Base-by-base conservation (phyloP, 1,140 invertebrate genomes). In the Arion vulgaris region DNA sequence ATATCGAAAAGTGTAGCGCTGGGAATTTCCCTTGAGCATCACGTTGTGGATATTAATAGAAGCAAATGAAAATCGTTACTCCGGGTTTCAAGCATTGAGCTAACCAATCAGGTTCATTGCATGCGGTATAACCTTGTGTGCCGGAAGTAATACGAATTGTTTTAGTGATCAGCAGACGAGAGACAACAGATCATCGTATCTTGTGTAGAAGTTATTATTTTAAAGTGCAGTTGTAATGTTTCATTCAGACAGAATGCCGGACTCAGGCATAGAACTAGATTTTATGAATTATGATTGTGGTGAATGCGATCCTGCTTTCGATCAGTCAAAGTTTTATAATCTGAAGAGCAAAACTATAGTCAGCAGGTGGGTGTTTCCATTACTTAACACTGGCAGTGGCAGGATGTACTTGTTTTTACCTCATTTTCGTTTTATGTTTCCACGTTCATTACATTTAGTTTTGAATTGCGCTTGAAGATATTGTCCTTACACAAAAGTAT, bases 281-380 rank as follows among this genome's bases (percentile, higher is more conserved):
- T 38, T 81, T 57, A 73, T 74, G 49, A 73, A 19, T 38, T 81
- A 53, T 19, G n/a, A n/a, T 73, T 39, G 19, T 53, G 34, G 36
- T 1, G 80, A 81, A 17, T 41, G 38, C 19, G 80, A 81, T 34
- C 45, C 80, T 36, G 80, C 71, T 1, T 72, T 51, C 5, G 80
- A 81, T 28, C 69, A 81, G 36, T 28, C 69, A 4, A 41, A 74
- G n/a, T 81, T 53, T 74, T 81, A 81, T 57, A 71, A 81, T 34
- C 51, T 81, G 36, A 81, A 73, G 51, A 81, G 80, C 38, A 81
- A 81, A 81, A 71, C 69, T 74, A 66, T 81, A n/a, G 80, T 81
- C 62, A 71, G 80, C 57, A 81, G 80, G 80, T 81, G 68, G 80
- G 80, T 81, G 45, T 19, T 57, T 45, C 41, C 41, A 45, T 45